Conservation (phyloP, 2,888 invertebrate species). For the Scaeva pyrastri region DNA sequence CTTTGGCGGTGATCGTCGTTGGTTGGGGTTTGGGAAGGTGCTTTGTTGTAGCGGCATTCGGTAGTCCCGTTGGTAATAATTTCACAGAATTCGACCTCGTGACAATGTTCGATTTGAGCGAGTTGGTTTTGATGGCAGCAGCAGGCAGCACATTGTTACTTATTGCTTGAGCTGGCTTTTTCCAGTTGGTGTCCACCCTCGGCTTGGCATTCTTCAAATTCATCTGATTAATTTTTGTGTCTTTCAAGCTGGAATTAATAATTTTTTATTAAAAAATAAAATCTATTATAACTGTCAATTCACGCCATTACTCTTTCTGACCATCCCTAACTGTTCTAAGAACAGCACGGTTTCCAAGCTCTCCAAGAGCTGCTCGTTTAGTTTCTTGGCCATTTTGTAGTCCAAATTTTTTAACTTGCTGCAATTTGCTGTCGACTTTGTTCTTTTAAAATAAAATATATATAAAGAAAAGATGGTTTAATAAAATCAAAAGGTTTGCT, state of each 20-base stretch:
- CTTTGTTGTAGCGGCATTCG: constrained; percentile 59
- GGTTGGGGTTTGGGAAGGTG: constrained; percentile 66
- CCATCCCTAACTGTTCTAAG: constrained; percentile 80
- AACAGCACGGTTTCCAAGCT: constrained; percentile 85
- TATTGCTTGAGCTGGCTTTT: constrained; percentile 77
- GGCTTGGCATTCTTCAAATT: constrained; percentile 82
- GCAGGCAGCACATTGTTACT: constrained; percentile 57
- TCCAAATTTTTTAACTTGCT: constrained; percentile 80
- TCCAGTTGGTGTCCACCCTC: constrained; percentile 83
- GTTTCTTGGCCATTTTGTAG: constrained; percentile 78
- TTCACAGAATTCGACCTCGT: constrained; percentile 81
- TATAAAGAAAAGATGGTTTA: constrained; percentile 1
- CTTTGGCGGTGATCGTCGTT: constrained; percentile 80
- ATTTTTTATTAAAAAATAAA: neutral
- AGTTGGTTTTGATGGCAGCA: constrained; percentile 24
- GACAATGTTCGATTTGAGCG: constrained; percentile 62
- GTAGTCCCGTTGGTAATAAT: constrained; percentile 59
- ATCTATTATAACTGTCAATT: constrained; percentile 43
- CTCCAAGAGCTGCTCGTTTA: constrained; percentile 85
- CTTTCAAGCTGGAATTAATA: constrained; percentile 78
- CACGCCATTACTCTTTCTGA: constrained; percentile 80
- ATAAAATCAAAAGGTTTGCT: neutral
- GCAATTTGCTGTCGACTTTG: constrained; percentile 79
- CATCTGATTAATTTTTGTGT: constrained; percentile 78
- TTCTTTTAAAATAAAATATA: constrained; percentile 77